A percentile compares a stretch with the other conserved stretches of the same genome.
Evolutionary conservation across 2,888 invertebrate genomes (phyloP).

Genomic region (Lycocerus yunnanus): DNA sequence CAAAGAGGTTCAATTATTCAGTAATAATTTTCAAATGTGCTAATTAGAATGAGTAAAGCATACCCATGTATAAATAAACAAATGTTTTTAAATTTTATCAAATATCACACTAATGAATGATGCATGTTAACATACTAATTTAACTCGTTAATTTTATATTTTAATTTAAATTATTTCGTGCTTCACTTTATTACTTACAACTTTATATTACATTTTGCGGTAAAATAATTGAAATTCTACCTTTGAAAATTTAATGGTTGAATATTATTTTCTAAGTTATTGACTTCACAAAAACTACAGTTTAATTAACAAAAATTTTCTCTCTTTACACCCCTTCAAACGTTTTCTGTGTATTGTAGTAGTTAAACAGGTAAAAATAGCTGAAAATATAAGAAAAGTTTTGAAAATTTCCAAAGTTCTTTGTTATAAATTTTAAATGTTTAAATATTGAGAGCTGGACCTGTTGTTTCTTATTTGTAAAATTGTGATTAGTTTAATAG

Average conservation of each 20-base stretch:
- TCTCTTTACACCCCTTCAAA: too few species aligned
- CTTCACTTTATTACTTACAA: background rate
- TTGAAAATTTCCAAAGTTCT: too few species aligned
- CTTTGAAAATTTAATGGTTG: background rate
- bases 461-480: too few species aligned
- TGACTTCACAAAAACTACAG: too few species aligned
- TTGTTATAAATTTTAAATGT: too few species aligned
- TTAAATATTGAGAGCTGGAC: too few species aligned
- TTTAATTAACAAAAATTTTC: too few species aligned
- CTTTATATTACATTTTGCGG: background rate
- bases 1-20: background rate
- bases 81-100: background rate
- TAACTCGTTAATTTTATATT: background rate
- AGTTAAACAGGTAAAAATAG: too few species aligned
- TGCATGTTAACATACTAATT: background rate
- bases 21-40: background rate
- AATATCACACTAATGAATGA: background rate
- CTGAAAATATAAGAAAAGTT: too few species aligned
- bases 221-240: background rate
- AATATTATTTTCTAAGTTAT: background rate
- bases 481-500: too few species aligned
- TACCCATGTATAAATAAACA: background rate
- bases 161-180: background rate
- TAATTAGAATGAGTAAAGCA: background rate
- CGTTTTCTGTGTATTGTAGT: too few species aligned